phyloP scores from a whole-genome alignment of 1,140 invertebrate genomes.

The Pseudomyrmex cubaensis region DNA sequence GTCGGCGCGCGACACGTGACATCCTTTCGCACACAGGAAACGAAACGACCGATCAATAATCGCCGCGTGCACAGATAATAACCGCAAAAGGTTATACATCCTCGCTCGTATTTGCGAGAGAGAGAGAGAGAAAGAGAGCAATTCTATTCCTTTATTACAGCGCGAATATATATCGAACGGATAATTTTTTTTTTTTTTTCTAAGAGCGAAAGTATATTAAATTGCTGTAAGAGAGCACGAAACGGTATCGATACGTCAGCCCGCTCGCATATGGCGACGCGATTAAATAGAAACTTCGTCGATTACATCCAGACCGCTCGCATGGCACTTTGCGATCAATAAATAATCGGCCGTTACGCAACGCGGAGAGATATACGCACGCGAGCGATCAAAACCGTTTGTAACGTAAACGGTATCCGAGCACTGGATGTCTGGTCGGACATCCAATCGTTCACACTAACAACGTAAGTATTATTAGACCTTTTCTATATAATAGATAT shows the following conservation, averaged over 20 bases:
- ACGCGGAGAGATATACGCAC: slow-evolving; percentile 19
- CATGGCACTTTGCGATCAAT: slow-evolving; percentile 38
- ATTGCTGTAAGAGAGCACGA: slow-evolving; percentile 21
- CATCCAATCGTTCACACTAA: not conserved
- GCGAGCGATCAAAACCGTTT: slow-evolving; percentile 21
- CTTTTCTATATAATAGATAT: not conserved
- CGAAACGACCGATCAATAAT: slow-evolving; percentile 39
- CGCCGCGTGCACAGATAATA: slow-evolving; percentile 27
- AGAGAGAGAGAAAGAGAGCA: not conserved
- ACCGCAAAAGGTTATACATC: slow-evolving; percentile 21
- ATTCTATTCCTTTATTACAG: slow-evolving; percentile 42
- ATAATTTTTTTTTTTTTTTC: not conserved
- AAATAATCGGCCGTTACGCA: slow-evolving; percentile 40
- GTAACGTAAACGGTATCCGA: slow-evolving; percentile 23
- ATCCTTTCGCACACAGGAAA: slow-evolving; percentile 21
- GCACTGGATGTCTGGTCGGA: not conserved
- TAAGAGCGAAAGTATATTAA: slow-evolving; percentile 17
- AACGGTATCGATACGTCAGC: slow-evolving; percentile 27
- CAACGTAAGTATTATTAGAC: not conserved
- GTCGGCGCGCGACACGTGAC: not conserved
- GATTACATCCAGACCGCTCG: not conserved
- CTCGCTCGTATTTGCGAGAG: not conserved
- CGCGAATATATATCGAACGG: slow-evolving; percentile 21
- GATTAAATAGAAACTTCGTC: slow-evolving; percentile 48
- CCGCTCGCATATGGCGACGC: not conserved